Percentiles rank a stretch among this genome's conserved stretches.
These are phyloP conservation scores for Vidua macroura DNA, from an alignment of 2,113 vertebrate genomes.

Conservation along the genomic window DNA sequence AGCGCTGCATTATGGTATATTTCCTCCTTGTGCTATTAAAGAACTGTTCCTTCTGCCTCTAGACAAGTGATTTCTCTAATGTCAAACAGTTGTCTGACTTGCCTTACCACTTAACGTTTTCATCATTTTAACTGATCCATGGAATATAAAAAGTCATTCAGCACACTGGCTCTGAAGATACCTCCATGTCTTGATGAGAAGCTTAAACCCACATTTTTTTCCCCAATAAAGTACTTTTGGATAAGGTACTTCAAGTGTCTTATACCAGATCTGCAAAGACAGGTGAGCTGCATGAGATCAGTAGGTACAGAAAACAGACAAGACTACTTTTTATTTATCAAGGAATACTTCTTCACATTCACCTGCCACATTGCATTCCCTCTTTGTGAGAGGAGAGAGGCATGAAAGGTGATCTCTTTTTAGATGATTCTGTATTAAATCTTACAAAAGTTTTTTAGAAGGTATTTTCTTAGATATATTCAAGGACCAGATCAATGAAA, in stretches of 20 bases:
- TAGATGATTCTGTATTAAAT: background rate
- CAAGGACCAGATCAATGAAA: slow-evolving; percentile 19
- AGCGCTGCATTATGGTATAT: background rate
- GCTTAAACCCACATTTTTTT: background rate
- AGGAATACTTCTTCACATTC: background rate
- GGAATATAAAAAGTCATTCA: background rate
- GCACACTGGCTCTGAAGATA: background rate
- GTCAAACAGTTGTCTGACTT: background rate
- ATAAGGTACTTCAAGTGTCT: background rate
- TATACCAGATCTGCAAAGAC: background rate
- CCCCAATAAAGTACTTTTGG: background rate
- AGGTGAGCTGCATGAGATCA: background rate
- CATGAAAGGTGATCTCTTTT: background rate
- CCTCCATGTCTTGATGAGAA: background rate
- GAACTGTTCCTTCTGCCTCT: background rate
- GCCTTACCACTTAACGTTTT: background rate
- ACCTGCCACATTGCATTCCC: background rate
- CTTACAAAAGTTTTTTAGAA: slow-evolving; percentile 36
- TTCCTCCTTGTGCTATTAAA: background rate
- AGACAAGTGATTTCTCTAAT: background rate
- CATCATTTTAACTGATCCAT: background rate
- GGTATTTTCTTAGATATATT: background rate
- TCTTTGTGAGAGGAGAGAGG: background rate
- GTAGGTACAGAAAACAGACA: background rate
- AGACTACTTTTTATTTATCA: background rate